Evolutionary conservation across 2,888 invertebrate species (phyloP).

Genomic region (Silvanus unidentatus): DNA sequence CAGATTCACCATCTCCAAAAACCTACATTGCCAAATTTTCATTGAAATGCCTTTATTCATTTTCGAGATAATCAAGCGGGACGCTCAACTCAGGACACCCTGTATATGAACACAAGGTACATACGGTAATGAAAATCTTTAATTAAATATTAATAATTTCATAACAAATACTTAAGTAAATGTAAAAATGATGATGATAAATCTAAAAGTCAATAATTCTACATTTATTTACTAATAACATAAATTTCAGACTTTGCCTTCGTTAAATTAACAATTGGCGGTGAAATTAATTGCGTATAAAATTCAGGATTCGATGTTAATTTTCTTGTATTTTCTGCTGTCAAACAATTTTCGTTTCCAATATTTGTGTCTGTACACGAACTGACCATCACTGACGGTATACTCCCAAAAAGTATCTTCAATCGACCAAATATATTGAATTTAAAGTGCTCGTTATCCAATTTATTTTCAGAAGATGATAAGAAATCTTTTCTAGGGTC

Average conservation of each 20-base stretch:
- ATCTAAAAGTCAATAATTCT: too few relatives aligned
- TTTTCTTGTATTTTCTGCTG: slow-evolving; percentile 3
- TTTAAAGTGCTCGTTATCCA: slow-evolving; percentile 19
- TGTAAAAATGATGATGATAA: too few relatives aligned
- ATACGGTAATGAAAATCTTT: too few relatives aligned
- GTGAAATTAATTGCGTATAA: slow-evolving; percentile 6
- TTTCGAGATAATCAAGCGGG: too few relatives aligned
- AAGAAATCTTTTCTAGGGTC: slow-evolving; percentile 2
- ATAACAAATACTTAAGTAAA: too few relatives aligned
- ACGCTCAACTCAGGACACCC: too few relatives aligned
- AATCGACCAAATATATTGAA: slow-evolving; percentile 29
- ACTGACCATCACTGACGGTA: slow-evolving; percentile 22
- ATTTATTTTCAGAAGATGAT: slow-evolving; percentile 31
- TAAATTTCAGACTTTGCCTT: slow-evolving; percentile 14
- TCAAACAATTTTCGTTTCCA: slow-evolving; percentile 1
- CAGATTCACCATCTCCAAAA: too few relatives aligned
- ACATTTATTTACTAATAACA: too few relatives aligned
- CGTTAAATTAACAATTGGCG: slow-evolving; percentile 5
- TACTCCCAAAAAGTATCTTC: slow-evolving; percentile 34
- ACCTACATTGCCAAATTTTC: too few relatives aligned
- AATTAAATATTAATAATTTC: too few relatives aligned
- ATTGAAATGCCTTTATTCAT: too few relatives aligned
- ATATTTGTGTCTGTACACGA: background rate
- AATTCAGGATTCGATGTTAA: slow-evolving; percentile 18
- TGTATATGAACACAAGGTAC: too few relatives aligned